phyloP scores from a whole-genome alignment of 2,113 vertebrate genomes.

The Saimiri boliviensis region DNA sequence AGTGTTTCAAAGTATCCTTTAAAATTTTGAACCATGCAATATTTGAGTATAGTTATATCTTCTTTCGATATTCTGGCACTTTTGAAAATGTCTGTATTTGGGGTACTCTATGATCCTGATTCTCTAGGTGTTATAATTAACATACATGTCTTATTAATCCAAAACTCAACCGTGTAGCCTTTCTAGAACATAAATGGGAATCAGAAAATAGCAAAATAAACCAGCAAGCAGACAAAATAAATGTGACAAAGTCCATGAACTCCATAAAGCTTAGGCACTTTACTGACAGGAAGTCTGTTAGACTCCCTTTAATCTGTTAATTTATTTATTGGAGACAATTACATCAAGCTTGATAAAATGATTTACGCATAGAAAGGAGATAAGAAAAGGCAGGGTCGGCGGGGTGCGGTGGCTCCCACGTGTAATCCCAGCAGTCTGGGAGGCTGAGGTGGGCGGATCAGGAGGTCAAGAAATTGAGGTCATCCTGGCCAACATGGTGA shows the following conservation, averaged over 20 bases:
- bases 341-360: not conserved
- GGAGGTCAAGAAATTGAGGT: no score
- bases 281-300: not conserved
- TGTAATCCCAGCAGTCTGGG: no score
- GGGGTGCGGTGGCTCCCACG: no score
- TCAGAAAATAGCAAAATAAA: constrained; percentile 8
- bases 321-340: constrained; percentile 7
- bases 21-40: not conserved
- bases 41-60: not conserved
- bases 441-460: no score
- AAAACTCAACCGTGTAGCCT: not conserved
- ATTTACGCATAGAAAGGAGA: not conserved
- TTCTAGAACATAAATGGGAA: not conserved
- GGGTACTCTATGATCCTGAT: not conserved
- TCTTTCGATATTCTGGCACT: not conserved
- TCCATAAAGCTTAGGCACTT: not conserved
- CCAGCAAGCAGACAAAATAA: not conserved
- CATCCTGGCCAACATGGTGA: no score
- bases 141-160: not conserved
- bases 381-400: not conserved
- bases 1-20: not conserved
- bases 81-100: not conserved
- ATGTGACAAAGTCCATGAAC: not conserved
- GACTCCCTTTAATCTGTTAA: not conserved
- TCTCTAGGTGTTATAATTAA: not conserved